phyloP scores from a whole-genome alignment of 2,888 invertebrate species.

The Drosophila meridionalis region DNA sequence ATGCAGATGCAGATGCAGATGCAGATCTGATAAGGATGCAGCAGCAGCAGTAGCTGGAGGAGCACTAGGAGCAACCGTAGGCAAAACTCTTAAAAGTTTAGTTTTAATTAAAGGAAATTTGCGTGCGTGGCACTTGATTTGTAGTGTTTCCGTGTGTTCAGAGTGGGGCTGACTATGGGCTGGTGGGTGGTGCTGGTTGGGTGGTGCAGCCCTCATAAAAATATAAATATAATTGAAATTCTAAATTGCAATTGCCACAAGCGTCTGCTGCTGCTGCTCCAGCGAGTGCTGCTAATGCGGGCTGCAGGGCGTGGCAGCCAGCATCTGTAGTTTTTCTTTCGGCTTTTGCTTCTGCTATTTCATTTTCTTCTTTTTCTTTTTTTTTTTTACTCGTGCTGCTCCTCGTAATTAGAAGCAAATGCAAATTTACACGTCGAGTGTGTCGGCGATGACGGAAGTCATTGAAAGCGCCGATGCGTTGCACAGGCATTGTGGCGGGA shows the following conservation, averaged over 20 bases:
- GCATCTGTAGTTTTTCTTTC: conserved; percentile 25
- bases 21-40: conserved; percentile 24
- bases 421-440: conserved; percentile 75
- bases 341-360: conserved; percentile 12
- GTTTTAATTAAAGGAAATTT: conserved; percentile 79
- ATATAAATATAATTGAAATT: conserved; percentile 78
- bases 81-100: conserved; percentile 72
- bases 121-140: conserved; percentile 77
- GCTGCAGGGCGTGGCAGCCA: conserved; percentile 11
- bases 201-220: conserved; percentile 56
- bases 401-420: conserved; percentile 74
- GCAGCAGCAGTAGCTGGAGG: not conserved
- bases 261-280: conserved; percentile 29
- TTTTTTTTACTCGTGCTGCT: conserved; percentile 20
- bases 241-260: conserved; percentile 73
- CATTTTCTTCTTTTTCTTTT: not conserved
- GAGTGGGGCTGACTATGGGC: not conserved
- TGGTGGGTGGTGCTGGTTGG: not conserved
- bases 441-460: conserved; percentile 70
- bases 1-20: conserved; percentile 25
- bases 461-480: conserved; percentile 65
- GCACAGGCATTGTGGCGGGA: conserved; percentile 38
- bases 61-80: conserved; percentile 17
- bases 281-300: conserved; percentile 43
- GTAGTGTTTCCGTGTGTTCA: conserved; percentile 64